phyloP scores from a whole-genome alignment of 2,797 vertebrate genomes.

The Sebastes itinus region DNA sequence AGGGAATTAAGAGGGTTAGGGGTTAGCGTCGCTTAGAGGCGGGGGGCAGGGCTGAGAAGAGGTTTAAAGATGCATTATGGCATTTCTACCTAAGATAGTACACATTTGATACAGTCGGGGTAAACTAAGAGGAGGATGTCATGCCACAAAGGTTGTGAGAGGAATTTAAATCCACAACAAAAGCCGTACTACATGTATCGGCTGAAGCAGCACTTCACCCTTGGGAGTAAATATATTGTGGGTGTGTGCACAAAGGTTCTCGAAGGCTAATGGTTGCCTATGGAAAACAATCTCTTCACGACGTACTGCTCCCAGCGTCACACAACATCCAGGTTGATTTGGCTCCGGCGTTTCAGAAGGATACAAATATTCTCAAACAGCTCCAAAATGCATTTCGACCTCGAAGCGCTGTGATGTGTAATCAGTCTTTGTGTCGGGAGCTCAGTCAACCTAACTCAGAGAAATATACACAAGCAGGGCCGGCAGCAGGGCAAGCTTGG shows the following conservation, averaged over 20 bases:
- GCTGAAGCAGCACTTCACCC: slow-evolving; percentile 44
- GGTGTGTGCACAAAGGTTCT: slow-evolving; percentile 35
- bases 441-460: slow-evolving; percentile 20
- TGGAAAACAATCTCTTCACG: slow-evolving; percentile 51
- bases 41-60: slow-evolving; percentile 30
- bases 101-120: slow-evolving; percentile 7
- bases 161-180: slow-evolving; percentile 31
- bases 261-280: slow-evolving; percentile 34
- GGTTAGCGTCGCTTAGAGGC: slow-evolving; percentile 34
- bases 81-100: slow-evolving; percentile 29
- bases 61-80: slow-evolving; percentile 59
- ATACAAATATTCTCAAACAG: slow-evolving; percentile 43
- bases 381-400: slow-evolving; percentile 24
- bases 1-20: slow-evolving; percentile 58
- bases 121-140: slow-evolving; percentile 4
- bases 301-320: slow-evolving; percentile 25
- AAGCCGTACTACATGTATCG: slow-evolving; percentile 23
- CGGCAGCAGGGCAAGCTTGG: slow-evolving; percentile 48
- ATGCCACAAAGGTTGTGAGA: slow-evolving; percentile 26
- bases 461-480: slow-evolving; percentile 29
- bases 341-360: slow-evolving; percentile 30
- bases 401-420: slow-evolving; percentile 4
- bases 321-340: slow-evolving; percentile 39
- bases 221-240: slow-evolving; percentile 42
- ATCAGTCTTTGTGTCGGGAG: slow-evolving; percentile 43